Evolutionary conservation across 2,797 vertebrate species (phyloP).

Genomic region (Anas georgica): DNA sequence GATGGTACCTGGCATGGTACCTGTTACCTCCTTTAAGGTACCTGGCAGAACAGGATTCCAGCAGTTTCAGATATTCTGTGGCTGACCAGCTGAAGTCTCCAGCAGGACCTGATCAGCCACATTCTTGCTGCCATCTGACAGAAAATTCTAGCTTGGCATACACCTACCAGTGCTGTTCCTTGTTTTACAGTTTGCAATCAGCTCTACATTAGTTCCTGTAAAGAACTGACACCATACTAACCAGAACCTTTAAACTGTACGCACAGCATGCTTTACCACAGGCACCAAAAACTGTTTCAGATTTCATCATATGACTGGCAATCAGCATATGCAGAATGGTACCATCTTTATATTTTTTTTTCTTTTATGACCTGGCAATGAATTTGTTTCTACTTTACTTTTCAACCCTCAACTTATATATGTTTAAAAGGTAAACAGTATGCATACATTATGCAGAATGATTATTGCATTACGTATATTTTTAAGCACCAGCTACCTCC

Average conservation of each 20-base stretch:
- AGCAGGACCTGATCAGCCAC: constrained; percentile 43
- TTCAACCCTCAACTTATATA: constrained; percentile 37
- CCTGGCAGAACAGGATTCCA: constrained; percentile 3
- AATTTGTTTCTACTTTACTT: constrained; percentile 35
- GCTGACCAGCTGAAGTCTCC: constrained; percentile 27
- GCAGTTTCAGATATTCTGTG: constrained; percentile 3
- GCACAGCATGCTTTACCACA: not conserved
- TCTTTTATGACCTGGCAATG: not conserved
- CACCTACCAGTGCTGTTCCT: constrained; percentile 37
- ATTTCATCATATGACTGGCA: not conserved
- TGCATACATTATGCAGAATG: not conserved
- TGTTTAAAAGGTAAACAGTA: constrained; percentile 16
- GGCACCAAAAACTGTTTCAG: constrained; percentile 23
- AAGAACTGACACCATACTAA: not conserved
- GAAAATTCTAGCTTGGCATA: not conserved
- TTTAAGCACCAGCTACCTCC: constrained; percentile 23
- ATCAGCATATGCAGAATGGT: not conserved
- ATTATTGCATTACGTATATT: not conserved
- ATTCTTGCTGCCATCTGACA: constrained; percentile 54
- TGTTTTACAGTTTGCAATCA: not conserved
- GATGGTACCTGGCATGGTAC: not conserved
- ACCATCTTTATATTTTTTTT: not conserved
- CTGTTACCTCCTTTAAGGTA: too few species aligned
- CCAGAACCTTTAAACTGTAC: not conserved
- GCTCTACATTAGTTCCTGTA: not conserved